Conservation (phyloP, 53 echinoderm and acorn worm genomes). For the Zoroaster sp. region DNA sequence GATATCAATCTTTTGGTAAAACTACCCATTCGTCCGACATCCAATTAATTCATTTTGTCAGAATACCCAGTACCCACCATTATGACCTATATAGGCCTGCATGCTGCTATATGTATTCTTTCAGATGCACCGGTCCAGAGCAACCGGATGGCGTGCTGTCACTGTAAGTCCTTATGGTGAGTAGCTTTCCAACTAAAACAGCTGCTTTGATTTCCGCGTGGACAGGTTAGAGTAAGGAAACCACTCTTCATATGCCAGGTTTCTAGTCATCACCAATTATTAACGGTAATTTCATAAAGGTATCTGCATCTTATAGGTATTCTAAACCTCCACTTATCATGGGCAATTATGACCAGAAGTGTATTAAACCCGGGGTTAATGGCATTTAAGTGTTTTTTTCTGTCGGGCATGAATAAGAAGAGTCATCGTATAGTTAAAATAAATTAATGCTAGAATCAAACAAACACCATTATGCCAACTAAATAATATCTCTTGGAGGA, state of each 20-base stretch:
- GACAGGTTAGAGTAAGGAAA: slow-evolving; percentile 6
- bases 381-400: not conserved
- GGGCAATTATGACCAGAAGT: not conserved
- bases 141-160: not conserved
- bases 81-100: too few species aligned
- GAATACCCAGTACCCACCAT: too few species aligned
- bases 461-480: not conserved
- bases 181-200: not conserved
- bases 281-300: slow-evolving; percentile 33
- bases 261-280: slow-evolving; percentile 32
- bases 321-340: not conserved
- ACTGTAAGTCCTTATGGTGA: not conserved
- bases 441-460: not conserved
- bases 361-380: not conserved
- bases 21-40: too few species aligned
- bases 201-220: slow-evolving; percentile 33
- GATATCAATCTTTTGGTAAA: too few species aligned
- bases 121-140: not conserved
- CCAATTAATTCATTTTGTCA: too few species aligned
- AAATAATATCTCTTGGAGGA: not conserved
- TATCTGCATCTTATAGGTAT: not conserved
- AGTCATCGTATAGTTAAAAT: too few species aligned
- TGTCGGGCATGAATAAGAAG: not conserved
- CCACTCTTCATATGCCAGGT: not conserved
- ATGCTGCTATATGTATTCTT: not conserved